A percentile compares a stretch with the other conserved stretches of the same genome.
phyloP scores from a whole-genome alignment of 2,888 invertebrate genomes.

The Lamproptera curius region DNA sequence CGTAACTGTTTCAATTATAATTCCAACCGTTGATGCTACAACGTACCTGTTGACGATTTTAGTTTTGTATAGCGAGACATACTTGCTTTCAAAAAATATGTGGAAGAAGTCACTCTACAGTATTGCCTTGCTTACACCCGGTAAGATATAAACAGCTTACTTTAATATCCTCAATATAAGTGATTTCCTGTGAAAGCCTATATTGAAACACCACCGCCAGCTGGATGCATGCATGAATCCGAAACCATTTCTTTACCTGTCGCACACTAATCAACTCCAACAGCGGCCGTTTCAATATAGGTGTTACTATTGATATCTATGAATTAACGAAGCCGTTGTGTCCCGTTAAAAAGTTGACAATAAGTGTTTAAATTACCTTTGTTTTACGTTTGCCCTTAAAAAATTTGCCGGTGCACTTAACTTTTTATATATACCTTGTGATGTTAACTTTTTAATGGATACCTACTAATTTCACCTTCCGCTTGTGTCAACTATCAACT shows the following conservation, averaged over 20 bases:
- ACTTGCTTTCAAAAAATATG: conserved; percentile 72
- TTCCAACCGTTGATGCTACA: conserved; percentile 73
- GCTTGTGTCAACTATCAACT: conserved; percentile 72
- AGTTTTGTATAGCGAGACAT: conserved; percentile 77
- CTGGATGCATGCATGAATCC: conserved; percentile 23
- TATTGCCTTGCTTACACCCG: conserved; percentile 77
- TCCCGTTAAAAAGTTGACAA: conserved; percentile 57
- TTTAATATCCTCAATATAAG: conserved; percentile 75
- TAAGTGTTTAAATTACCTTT: too few relatives aligned
- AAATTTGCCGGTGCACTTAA: conserved; percentile 3
- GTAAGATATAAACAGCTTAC: conserved; percentile 77
- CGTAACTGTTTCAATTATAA: conserved; percentile 61
- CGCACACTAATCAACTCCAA: conserved; percentile 32
- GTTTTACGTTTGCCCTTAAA: neutral
- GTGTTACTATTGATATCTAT: conserved; percentile 47
- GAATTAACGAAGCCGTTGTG: conserved; percentile 64
- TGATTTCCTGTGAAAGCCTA: conserved; percentile 65
- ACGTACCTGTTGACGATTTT: conserved; percentile 69
- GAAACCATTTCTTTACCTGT: conserved; percentile 9
- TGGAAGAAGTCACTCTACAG: conserved; percentile 78
- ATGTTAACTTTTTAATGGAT: conserved; percentile 56
- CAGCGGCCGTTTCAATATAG: conserved; percentile 65
- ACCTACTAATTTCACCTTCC: conserved; percentile 48
- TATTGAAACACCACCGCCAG: conserved; percentile 65
- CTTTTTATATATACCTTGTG: conserved; percentile 16